These are phyloP conservation scores for Phylloscopus trochiloides DNA, from an alignment of 2,113 vertebrate genomes.

Conservation along the genomic window DNA sequence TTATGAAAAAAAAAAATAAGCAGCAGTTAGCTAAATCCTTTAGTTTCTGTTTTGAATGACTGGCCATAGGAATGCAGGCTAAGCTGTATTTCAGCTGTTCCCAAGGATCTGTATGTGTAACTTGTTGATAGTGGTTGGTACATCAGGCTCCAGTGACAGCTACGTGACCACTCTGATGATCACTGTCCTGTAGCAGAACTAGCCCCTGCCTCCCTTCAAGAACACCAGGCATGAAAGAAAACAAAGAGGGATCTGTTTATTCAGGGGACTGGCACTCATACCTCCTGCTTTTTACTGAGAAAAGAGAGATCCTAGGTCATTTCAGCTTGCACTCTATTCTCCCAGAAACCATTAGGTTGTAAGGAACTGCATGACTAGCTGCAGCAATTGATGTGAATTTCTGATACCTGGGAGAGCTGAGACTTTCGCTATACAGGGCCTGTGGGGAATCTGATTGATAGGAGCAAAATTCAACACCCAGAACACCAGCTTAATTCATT, in stretches of 20 bases:
- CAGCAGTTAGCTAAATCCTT: slow-evolving; percentile 57
- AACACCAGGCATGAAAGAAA: background rate
- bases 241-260: slow-evolving; percentile 10
- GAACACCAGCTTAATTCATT: background rate
- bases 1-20: background rate
- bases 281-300: background rate
- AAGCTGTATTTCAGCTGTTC: slow-evolving; percentile 46
- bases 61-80: slow-evolving; percentile 61
- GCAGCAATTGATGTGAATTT: background rate
- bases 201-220: background rate
- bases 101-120: slow-evolving; percentile 22
- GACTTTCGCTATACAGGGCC: background rate
- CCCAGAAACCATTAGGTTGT: background rate
- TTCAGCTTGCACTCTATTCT: background rate
- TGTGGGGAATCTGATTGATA: background rate
- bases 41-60: slow-evolving; percentile 64
- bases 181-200: slow-evolving; percentile 1
- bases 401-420: background rate
- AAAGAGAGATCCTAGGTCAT: background rate
- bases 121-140: slow-evolving; percentile 12
- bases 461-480: background rate
- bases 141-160: slow-evolving; percentile 30
- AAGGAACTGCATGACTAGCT: background rate
- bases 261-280: background rate
- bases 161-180: slow-evolving; percentile 6